Percentiles rank a stretch among this genome's conserved stretches.
Conservation (phyloP, 2,113 vertebrate genomes). For the Callopanchax toddi region DNA sequence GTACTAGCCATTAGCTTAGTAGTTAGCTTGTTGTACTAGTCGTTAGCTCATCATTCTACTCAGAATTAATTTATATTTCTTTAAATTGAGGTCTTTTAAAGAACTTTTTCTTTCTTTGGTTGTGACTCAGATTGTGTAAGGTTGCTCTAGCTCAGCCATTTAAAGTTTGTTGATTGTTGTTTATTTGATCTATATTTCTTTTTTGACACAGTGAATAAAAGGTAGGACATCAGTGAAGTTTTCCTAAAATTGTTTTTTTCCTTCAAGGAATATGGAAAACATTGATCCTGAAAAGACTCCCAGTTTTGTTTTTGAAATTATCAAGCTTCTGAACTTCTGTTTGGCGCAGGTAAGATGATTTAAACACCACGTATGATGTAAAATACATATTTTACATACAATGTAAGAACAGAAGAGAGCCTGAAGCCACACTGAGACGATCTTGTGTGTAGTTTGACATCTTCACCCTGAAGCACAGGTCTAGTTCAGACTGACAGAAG, state of each 20-base stretch:
- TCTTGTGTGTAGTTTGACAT: constrained; percentile 18
- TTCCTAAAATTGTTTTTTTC: constrained; percentile 21
- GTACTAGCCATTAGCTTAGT: no score
- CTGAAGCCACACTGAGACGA: constrained; percentile 4
- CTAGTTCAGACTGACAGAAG: constrained; percentile 58
- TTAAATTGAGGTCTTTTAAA: background rate
- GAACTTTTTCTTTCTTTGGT: no score
- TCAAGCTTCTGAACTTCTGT: constrained; percentile 83
- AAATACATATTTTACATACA: no score
- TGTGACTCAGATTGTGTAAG: no score
- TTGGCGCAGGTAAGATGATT: constrained; percentile 80
- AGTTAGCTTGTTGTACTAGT: no score
- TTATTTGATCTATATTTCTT: no score
- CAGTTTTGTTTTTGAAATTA: constrained; percentile 83
- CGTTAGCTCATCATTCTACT: no score
- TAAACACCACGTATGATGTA: no score
- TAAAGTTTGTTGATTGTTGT: no score
- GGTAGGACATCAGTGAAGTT: background rate
- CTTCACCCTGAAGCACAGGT: constrained; percentile 35
- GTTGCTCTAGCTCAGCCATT: no score
- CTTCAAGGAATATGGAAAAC: constrained; percentile 88
- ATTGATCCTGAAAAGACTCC: constrained; percentile 84
- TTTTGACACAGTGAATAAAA: no score
- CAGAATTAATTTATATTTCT: background rate
- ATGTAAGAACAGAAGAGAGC: no score